Base-by-base conservation (phyloP, 1,140 invertebrate genomes). In the Dreissena polymorpha region DNA sequence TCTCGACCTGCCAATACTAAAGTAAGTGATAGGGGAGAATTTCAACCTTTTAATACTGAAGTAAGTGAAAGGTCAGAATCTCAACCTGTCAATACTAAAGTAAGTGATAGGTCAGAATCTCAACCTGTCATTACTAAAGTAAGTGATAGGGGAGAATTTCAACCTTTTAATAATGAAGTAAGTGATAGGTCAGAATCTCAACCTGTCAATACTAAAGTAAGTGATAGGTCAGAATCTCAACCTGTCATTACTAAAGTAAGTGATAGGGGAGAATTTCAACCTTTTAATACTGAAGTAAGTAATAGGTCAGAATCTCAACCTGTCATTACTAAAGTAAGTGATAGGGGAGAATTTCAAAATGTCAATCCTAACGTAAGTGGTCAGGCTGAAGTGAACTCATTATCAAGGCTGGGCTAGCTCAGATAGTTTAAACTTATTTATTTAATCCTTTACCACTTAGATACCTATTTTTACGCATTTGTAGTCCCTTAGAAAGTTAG, bases 141-240 rank as follows among this genome's bases (percentile, higher is more conserved):
- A 94, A 51, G 93, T 95, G 39, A 77, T 90, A 5, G 23, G 68
- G 78, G 86, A 50, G 88, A 91, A 73, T 88, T 75, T 64, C 83
- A 87, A 53, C 75, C 87, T 10, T 76, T 87, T n/a, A 84, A 88
- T 29, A 74, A 80, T 18, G 84, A 87, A 82, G 89, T 88, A 75
- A 64, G 57, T 39, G 39, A 39, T 39, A 39, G 39, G 39, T 8
- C 2, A 39, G 39, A 39, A 39, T 39, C 68, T 10, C 53, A 68
- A 23, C 0, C 51, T 23, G 50, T 82, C n/a, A 70, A 27, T n/a
- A 25, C 68, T 39, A 8, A 39, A 39, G 39, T 39, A 39, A 39
- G 39, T 39, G 39, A 39, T n/a, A n/a, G n/a, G n/a, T n/a, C n/a
- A 50, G 88, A 91, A 73, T 88, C 78, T 64, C 83, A 87, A 53